Evolutionary conservation across 2,113 vertebrate genomes (phyloP).

Genomic region (Regulus satrapa): DNA sequence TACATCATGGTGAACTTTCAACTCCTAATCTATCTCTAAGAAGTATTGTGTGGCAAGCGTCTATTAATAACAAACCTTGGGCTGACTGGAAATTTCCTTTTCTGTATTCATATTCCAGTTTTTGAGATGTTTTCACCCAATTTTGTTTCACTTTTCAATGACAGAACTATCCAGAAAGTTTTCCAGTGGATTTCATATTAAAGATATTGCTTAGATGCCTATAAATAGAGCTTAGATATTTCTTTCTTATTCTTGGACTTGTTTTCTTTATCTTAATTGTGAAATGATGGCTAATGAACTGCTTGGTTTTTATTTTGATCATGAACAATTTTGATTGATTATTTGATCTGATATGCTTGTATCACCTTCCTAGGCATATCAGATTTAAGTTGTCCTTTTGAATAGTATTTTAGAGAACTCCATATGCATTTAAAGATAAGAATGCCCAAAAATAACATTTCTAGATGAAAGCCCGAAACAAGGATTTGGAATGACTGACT

Average conservation of each 20-base stretch:
- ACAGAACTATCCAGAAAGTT: background rate
- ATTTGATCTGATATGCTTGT: background rate
- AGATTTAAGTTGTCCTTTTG: background rate
- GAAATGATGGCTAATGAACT: background rate
- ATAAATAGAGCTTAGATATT: background rate
- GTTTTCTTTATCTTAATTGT: background rate
- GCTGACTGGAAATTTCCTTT: constrained; percentile 16
- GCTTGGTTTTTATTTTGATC: background rate
- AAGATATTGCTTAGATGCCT: background rate
- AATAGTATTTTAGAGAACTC: background rate
- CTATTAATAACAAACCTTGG: constrained; percentile 29
- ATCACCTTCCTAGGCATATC: background rate
- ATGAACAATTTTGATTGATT: background rate
- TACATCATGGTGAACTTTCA: constrained; percentile 11
- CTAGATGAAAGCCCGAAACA: background rate
- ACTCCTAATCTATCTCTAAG: constrained; percentile 40
- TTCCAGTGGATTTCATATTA: background rate
- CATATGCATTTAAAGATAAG: background rate
- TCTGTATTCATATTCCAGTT: background rate
- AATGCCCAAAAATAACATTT: background rate
- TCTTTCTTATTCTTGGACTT: background rate
- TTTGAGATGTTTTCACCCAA: background rate
- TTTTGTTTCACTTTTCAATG: background rate
- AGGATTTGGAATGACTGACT: background rate
- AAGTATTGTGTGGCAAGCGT: background rate